Percentiles rank a stretch among this genome's conserved stretches.
Evolutionary conservation across 2,113 vertebrate species (phyloP).

Genomic region (Perca schrenkii): DNA sequence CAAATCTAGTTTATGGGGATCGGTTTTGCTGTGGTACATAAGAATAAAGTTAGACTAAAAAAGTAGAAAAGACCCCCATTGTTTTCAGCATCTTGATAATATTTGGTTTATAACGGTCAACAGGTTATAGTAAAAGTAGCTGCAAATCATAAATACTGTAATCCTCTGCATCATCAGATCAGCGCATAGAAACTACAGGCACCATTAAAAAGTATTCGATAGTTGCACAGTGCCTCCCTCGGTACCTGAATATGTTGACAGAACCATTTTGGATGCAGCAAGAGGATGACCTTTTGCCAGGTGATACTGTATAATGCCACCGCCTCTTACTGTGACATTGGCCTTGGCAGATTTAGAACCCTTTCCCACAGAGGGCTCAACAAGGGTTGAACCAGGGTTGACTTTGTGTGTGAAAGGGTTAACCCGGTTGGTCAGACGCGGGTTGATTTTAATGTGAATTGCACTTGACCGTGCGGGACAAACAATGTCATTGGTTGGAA

Average conservation of each 20-base stretch:
- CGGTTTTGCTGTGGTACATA: no score
- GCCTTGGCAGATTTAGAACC: conserved; percentile 46
- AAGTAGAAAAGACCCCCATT: no score
- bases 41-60: no score
- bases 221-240: conserved; percentile 26
- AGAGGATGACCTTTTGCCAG: conserved; percentile 60
- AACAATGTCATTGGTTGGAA: no score
- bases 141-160: neutral
- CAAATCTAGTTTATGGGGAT: no score
- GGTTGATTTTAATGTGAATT: no score
- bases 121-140: neutral
- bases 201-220: conserved; percentile 37
- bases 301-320: conserved; percentile 50
- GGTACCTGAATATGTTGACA: conserved; percentile 41
- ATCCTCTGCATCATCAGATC: conserved; percentile 29
- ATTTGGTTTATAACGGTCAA: neutral
- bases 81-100: neutral
- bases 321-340: conserved; percentile 37
- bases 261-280: conserved; percentile 30
- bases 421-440: no score
- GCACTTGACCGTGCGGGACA: no score
- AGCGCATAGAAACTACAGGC: conserved; percentile 25
- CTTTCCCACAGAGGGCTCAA: no score
- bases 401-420: no score
- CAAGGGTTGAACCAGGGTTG: no score